These are phyloP conservation scores for Pachycephala philippinensis DNA, from an alignment of 2,113 vertebrate species.

Conservation along the genomic window DNA sequence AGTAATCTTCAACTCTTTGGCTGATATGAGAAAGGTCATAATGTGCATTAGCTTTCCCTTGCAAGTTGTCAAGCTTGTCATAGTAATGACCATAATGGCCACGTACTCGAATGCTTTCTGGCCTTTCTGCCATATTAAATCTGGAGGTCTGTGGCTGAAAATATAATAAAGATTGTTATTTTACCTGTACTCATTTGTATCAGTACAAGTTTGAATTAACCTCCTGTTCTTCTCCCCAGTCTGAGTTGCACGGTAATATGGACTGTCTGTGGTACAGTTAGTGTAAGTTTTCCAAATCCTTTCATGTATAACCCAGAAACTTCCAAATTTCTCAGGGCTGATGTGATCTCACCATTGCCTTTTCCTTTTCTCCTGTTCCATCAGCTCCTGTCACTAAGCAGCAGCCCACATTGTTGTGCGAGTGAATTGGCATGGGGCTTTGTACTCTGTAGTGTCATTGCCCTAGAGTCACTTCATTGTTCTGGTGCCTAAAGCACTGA, in stretches of 20 bases:
- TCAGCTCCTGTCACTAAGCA: neutral
- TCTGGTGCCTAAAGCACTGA: neutral
- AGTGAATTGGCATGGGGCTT: neutral
- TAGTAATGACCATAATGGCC: slow-evolving; percentile 73
- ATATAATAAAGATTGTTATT: neutral
- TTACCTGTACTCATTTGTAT: neutral
- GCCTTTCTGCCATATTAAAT: slow-evolving; percentile 43
- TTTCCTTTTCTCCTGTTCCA: neutral
- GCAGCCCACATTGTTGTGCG: fast-evolving
- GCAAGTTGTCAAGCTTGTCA: slow-evolving; percentile 73
- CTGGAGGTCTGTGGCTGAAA: slow-evolving; percentile 45
- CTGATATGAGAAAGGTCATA: neutral
- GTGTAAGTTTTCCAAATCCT: neutral
- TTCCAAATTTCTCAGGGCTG: neutral
- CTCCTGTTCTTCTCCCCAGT: neutral
- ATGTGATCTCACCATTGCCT: neutral
- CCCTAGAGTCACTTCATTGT: neutral
- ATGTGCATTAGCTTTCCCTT: slow-evolving; percentile 46
- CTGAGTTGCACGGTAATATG: neutral
- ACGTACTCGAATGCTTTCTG: neutral
- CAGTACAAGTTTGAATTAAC: neutral
- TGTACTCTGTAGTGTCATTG: neutral
- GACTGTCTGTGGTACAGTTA: neutral
- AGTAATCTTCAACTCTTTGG: slow-evolving; percentile 32
- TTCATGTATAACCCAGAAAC: neutral